Evolutionary conservation across 2,888 invertebrate species (phyloP).

Genomic region (Trisateles emortualis): DNA sequence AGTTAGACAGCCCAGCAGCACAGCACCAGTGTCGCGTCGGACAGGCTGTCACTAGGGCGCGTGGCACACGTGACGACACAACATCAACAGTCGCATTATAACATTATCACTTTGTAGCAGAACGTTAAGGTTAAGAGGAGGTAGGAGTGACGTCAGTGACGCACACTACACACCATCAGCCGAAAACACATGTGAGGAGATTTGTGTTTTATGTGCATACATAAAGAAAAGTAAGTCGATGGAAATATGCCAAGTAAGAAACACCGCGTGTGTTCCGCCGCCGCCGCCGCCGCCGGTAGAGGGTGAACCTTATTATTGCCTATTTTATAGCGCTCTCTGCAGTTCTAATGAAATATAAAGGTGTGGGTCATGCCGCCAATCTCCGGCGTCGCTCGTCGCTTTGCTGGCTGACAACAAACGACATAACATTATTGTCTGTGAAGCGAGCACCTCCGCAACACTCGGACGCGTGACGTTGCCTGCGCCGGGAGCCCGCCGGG

Average conservation of each 20-base stretch:
- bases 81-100: not conserved
- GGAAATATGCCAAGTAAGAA: constrained; percentile 13
- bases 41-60: too few species aligned
- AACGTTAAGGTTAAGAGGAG: too few species aligned
- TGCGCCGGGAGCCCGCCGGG: too few species aligned
- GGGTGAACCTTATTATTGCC: constrained; percentile 9
- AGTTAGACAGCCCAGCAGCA: not conserved
- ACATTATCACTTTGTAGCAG: constrained; percentile 4
- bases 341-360: constrained; percentile 20
- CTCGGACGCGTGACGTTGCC: too few species aligned
- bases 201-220: constrained; percentile 19
- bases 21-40: not conserved
- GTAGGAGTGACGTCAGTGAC: too few species aligned
- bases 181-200: constrained; percentile 2
- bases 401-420: not conserved
- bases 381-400: constrained; percentile 6
- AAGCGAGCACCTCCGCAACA: too few species aligned
- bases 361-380: constrained; percentile 8
- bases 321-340: constrained; percentile 18
- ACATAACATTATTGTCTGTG: not conserved
- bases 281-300: not conserved
- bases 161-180: not conserved
- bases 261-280: not conserved
- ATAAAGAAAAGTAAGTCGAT: constrained; percentile 23
- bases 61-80: constrained; percentile 2